Conservation (phyloP, 2,888 invertebrate genomes). For the Pyrrhosoma nymphula region DNA sequence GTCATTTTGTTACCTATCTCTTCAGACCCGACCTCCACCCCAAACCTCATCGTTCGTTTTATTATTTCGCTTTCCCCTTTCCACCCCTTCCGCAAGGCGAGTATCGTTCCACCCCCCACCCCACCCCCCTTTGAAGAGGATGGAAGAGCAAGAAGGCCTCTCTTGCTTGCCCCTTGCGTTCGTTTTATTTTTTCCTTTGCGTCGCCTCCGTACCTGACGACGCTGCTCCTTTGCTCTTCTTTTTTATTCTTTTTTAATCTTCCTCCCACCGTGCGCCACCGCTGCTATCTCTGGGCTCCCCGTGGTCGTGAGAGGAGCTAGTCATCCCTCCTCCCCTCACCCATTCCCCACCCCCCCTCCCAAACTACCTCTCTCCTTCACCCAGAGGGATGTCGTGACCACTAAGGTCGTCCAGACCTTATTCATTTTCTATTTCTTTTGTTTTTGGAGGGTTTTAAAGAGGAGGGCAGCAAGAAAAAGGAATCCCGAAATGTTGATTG, state of each 20-base stretch:
- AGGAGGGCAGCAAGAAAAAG: not conserved
- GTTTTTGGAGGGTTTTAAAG: not conserved
- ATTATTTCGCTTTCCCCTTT: not conserved
- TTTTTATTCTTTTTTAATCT: not conserved
- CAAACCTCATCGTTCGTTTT: not conserved
- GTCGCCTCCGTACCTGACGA: not conserved
- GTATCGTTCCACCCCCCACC: too few relatives aligned
- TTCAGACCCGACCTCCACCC: not conserved
- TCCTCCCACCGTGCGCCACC: not conserved
- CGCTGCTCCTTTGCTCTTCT: not conserved
- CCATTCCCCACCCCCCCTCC: not conserved
- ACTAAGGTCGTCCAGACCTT: not conserved
- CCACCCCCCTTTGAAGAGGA: conserved; percentile 25
- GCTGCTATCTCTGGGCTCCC: not conserved
- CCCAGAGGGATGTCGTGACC: not conserved
- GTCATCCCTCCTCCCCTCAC: not conserved
- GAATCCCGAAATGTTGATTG: conserved; percentile 26
- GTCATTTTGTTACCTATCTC: conserved; percentile 64
- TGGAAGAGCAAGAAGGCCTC: too few relatives aligned
- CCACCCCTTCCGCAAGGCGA: not conserved
- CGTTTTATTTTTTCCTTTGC: not conserved
- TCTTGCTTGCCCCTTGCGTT: not conserved
- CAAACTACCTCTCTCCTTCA: not conserved
- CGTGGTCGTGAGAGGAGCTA: not conserved
- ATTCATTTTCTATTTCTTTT: not conserved